Base-by-base conservation (phyloP, 1,140 invertebrate genomes). In the Bombus breviceps region DNA sequence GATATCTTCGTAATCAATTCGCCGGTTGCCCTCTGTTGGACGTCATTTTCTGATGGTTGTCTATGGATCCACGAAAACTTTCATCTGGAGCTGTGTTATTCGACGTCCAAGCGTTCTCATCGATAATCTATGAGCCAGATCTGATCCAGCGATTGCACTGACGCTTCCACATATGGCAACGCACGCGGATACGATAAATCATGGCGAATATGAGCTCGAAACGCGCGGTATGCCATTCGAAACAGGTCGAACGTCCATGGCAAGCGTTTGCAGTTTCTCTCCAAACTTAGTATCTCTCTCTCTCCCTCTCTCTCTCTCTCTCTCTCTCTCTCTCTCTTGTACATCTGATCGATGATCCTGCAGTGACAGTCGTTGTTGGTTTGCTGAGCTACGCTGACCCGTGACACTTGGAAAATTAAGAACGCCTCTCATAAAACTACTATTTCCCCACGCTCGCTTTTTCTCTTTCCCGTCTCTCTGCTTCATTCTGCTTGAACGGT, bases 161-260 rank as follows among this genome's bases (percentile, higher is more conserved):
- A 78, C 84, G 80, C 84, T 79, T 41, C 68, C 84, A 85, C 86
- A 71, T 84, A 81, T 72, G 86, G 86, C 73, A 68, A 85, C 87
- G 72, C 84, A 71, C 64, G 87, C 78, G 85, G 90, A 79, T 85
- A 82, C 89, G 82, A 92, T 92, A 91, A 88, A 90, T 91, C 90
- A 92, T 53, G 37, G 73, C 47, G 91, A 91, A 86, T 91, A 91
- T 92, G 86, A 92, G 85, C 76, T 89, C 75, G 89, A 72, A 86
- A 69, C 80, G 72, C 88, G 75, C 66, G 76, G 85, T 76, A 39
- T 79, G 83, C 88, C 83, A 84, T 92, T 92, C 69, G 90, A 89
- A 92, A 91, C 88, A 89, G 91, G 77, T 89, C 76, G 88, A 91
- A 91, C 86, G 90, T 90, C 90, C 86, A 85, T 37, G 86, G 83